These are phyloP conservation scores for Agriopis marginaria DNA, from an alignment of 2,888 invertebrate genomes.

Conservation along the genomic window DNA sequence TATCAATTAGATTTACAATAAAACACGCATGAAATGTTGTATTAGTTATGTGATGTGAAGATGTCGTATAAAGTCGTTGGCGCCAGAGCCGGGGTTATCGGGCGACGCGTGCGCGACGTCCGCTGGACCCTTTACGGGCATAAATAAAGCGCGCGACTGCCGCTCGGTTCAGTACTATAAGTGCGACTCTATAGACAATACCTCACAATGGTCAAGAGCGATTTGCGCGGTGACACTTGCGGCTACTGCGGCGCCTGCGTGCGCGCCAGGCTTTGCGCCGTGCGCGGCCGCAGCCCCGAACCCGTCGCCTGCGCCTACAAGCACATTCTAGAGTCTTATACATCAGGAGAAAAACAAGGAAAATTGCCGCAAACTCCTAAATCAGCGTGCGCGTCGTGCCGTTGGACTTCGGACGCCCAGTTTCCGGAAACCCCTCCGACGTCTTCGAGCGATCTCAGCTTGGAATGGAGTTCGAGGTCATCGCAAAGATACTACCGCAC, in stretches of 20 bases:
- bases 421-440: conserved; percentile 81
- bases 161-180: conserved; percentile 65
- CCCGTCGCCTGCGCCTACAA: conserved; percentile 81
- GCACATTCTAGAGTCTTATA: conserved; percentile 80
- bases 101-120: conserved; percentile 81
- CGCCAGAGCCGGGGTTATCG: conserved; percentile 79
- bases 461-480: conserved; percentile 79
- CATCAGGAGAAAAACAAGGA: conserved; percentile 55
- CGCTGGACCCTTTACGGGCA: conserved; percentile 56
- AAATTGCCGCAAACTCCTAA: conserved; percentile 68
- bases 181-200: conserved; percentile 56
- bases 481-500: conserved; percentile 66
- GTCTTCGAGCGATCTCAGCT: conserved; percentile 76
- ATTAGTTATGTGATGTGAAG: conserved; percentile 27
- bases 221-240: conserved; percentile 72
- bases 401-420: conserved; percentile 82
- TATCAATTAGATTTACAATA: conserved; percentile 29
- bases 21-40: conserved; percentile 30
- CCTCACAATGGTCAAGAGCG: conserved; percentile 72
- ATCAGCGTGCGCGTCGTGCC: conserved; percentile 74
- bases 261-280: conserved; percentile 72
- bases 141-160: conserved; percentile 69
- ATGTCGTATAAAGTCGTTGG: conserved; percentile 57
- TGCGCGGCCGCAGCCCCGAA: conserved; percentile 77
- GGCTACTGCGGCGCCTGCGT: conserved; percentile 82